These are phyloP conservation scores for Hydra vulgaris DNA, from an alignment of 30 jellyfish, hydroid and myxozoan genomes.

Conservation along the genomic window DNA sequence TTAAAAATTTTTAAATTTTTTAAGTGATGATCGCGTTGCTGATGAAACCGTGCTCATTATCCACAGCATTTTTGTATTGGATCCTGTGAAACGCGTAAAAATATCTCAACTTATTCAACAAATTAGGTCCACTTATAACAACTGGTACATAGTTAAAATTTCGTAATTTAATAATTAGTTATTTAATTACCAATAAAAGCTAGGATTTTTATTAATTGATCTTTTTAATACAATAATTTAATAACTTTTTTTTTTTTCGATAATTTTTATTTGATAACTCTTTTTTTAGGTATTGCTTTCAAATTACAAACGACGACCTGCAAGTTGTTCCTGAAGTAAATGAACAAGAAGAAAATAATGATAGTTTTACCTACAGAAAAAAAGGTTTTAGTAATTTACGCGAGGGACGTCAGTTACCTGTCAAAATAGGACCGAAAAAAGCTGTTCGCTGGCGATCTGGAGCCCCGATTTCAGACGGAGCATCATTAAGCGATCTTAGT, in stretches of 20 bases:
- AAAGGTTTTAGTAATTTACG: not conserved
- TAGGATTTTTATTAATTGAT: too few species aligned
- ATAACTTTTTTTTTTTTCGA: not conserved
- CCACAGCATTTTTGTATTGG: constrained; percentile 53
- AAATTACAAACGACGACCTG: not conserved
- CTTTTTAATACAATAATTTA: too few species aligned
- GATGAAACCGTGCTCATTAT: constrained; percentile 66
- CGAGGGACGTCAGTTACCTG: not conserved
- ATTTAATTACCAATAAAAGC: too few species aligned
- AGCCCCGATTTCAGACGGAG: not conserved
- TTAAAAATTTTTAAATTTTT: constrained; percentile 2
- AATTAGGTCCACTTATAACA: not conserved
- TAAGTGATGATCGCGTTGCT: constrained; percentile 68
- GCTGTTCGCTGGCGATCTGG: not conserved
- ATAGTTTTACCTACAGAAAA: not conserved
- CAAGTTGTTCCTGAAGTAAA: not conserved
- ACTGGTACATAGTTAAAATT: too few species aligned
- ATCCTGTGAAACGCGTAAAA: constrained; percentile 49
- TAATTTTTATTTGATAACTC: not conserved
- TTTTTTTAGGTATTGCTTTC: not conserved
- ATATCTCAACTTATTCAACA: constrained; percentile 48
- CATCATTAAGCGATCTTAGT: not conserved
- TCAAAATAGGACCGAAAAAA: not conserved
- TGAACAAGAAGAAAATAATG: not conserved
- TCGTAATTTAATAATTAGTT: too few species aligned